Evolutionary conservation across 2,797 vertebrate species (phyloP), one percentile per base, ranked within the genome.

Genomic region (Gallirallus australis): DNA sequence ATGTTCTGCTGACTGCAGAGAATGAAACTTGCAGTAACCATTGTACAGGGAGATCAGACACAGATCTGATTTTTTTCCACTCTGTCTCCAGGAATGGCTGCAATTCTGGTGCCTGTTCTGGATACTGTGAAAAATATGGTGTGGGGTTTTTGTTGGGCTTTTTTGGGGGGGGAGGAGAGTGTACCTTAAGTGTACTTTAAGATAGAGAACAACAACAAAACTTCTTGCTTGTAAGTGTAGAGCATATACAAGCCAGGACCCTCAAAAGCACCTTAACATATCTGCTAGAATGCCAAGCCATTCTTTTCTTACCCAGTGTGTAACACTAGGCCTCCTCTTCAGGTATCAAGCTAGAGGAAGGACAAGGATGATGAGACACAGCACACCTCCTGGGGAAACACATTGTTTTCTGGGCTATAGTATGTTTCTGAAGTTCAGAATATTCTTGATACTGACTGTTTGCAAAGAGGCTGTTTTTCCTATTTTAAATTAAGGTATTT

Each of bases 301-400:
- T 27, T 31, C 28, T 27, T 54, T 37, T 6, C 23, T 33, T 21
- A 56, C 12, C 68, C 28, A 50, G 28, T 59, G 18, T 2, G 2
- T 0, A 5, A 42, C 14, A 64, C 25, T 4, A 28, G 14, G 20
- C 23, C 25, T 75, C 27, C 1, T 1, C 27, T 37, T 11, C 57
- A 50, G 48, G 27, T 35, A 31, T 16, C 3, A 11, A 45, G 37
- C 47, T 33, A 37, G 6, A 4, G 12, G 27, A 56, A 57, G 47
- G 7, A 9, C 30, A 20, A 31, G 20, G 24, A 45, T 23, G 12
- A 4, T 5, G 24, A 54, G 33, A 79, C 23, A 6, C 2, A 11
- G 13, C 9, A 25, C 2, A 5, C 16, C 20, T 61, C 66, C 19
- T 30, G 21, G 5, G 33, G 47, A 69, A 81, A 53, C 9, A 20